Percentiles rank a stretch among this genome's conserved stretches.
phyloP scores from a whole-genome alignment of 2,888 invertebrate species.

The Drosophila fungiperda region DNA sequence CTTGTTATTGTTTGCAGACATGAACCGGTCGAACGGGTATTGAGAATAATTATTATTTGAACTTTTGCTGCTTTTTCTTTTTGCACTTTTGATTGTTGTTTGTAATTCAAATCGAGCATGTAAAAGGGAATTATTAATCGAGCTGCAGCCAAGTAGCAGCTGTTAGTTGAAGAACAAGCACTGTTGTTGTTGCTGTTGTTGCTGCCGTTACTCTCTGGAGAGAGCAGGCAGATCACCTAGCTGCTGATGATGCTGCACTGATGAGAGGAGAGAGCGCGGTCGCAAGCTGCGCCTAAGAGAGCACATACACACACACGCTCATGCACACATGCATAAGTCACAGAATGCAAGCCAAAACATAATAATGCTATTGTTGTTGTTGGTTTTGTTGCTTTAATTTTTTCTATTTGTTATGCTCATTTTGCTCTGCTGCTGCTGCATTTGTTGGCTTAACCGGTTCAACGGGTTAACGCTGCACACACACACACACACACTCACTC shows the following conservation, averaged over 20 bases:
- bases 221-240: constrained; percentile 14
- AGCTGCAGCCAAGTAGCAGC: constrained; percentile 3
- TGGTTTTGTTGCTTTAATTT: constrained; percentile 5
- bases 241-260: constrained; percentile 11
- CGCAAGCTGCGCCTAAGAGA: constrained; percentile 28
- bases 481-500: constrained; percentile 31
- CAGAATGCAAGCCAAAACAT: constrained; percentile 35
- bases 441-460: constrained; percentile 62
- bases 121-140: not conserved
- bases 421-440: constrained; percentile 40
- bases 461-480: constrained; percentile 61
- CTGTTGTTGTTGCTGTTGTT: constrained; percentile 9
- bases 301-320: constrained; percentile 3
- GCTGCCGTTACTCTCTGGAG: not conserved
- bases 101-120: constrained; percentile 3
- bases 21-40: constrained; percentile 55
- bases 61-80: constrained; percentile 22
- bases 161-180: constrained; percentile 7
- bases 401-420: constrained; percentile 33
- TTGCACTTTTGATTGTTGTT: constrained; percentile 53
- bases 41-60: constrained; percentile 49
- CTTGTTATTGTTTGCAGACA: constrained; percentile 38
- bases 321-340: constrained; percentile 10
- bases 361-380: constrained; percentile 26
- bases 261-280: constrained; percentile 17